Base-by-base conservation (phyloP, 1,140 invertebrate genomes). In the Drosophila nasuta region DNA sequence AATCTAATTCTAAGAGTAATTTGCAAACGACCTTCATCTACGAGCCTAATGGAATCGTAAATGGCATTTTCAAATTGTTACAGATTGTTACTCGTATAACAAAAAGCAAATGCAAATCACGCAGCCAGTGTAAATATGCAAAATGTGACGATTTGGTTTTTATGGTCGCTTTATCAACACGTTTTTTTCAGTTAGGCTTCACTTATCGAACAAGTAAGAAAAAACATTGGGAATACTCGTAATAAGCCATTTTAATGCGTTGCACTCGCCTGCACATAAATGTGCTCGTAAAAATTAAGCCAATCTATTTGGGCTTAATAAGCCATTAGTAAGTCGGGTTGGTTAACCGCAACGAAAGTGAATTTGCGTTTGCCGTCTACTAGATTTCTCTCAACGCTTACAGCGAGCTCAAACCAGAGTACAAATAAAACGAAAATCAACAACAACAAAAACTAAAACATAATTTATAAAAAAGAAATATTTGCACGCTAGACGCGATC, bases 291-390 rank as follows among this genome's bases (percentile, higher is more conserved):
- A 77, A 81, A 81, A 78, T 69, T 76, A 88, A 87, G 79, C 70
- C 80, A 82, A 88, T 89, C 80, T 81, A 81, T 81, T 87, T 88
- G 83, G 81, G 79, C 64, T 88, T 88, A 88, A 88, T 89, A 89
- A 88, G 83, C 85, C 85, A 89, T 88, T 83, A 89, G 83, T 89
- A 71, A 88, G 85, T 67, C 77, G 72, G 62, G 83, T 89, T 88
- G 85, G 83, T 89, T 88, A 88, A 81, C 83, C 83, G 83, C 83
- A 89, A 83, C 77, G 83, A 88, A 88, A 88, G 83, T 89, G 83
- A 88, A 82, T 88, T 89, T 65, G 64, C 57, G 81, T 73, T 83
- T 67, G 58, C 63, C 75, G 43, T 25, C 58, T 63, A 38, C 28
- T 78, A 69, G 83, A 88, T 88, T 88, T 88, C 83, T 78, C 83